Evolutionary conservation across 2,888 invertebrate species (phyloP).

Genomic region (Noctua pronuba): DNA sequence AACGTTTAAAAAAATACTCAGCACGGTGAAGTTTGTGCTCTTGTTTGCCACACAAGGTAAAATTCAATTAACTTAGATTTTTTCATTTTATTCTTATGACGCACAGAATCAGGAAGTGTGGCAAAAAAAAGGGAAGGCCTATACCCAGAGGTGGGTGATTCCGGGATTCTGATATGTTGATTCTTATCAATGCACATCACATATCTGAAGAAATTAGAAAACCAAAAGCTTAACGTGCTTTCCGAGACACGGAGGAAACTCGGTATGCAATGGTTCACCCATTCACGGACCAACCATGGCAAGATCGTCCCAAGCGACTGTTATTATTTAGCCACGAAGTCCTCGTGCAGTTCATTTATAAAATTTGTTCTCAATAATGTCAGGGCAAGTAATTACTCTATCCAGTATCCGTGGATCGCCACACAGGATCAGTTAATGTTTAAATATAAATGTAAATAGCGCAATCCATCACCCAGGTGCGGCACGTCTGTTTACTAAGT

Average conservation of each 20-base stretch:
- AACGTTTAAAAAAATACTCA: neutral
- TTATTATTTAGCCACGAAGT: neutral
- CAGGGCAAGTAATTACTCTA: slow-evolving; percentile 13
- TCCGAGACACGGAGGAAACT: no score
- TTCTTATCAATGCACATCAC: no score
- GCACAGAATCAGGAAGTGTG: no score
- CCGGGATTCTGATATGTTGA: no score
- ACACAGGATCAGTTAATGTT: slow-evolving; percentile 35
- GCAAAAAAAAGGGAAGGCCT: no score
- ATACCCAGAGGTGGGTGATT: no score
- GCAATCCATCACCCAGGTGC: slow-evolving; percentile 55
- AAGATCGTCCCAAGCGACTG: neutral
- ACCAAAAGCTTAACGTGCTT: no score
- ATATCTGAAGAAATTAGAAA: no score
- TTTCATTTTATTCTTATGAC: no score
- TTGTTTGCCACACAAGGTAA: no score
- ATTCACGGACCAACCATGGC: neutral
- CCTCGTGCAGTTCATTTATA: neutral
- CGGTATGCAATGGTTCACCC: neutral
- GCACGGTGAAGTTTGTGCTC: no score
- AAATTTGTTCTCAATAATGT: neutral
- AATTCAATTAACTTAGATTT: no score
- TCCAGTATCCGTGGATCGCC: slow-evolving; percentile 15
- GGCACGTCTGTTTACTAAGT: slow-evolving; percentile 42
- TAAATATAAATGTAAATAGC: slow-evolving; percentile 51